These are phyloP conservation scores for Orbicella faveolata DNA, from an alignment of 64 coral and sea anemone species.

Conservation along the genomic window DNA sequence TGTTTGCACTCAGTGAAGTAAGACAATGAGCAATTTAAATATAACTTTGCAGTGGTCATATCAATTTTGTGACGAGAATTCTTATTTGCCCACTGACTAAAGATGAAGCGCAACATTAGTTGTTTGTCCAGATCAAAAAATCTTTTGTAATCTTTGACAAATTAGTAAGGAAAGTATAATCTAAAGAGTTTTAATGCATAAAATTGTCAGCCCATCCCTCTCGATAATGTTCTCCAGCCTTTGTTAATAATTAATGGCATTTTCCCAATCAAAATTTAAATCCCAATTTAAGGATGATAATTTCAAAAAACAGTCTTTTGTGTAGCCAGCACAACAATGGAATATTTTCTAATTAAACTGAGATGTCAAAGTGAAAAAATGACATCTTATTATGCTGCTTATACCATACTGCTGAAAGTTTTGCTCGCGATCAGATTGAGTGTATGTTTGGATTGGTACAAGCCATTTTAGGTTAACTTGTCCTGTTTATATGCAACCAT, in stretches of 20 bases:
- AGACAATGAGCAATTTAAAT: conserved; percentile 26
- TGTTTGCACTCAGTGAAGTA: conserved; percentile 28
- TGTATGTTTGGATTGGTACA: too few species aligned
- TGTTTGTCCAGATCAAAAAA: neutral
- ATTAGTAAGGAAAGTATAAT: neutral
- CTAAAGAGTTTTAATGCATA: neutral
- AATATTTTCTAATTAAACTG: neutral
- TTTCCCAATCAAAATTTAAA: conserved; percentile 6
- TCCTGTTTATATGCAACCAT: too few species aligned
- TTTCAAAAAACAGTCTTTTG: neutral
- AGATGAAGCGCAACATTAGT: neutral
- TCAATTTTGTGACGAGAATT: neutral
- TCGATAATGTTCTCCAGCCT: neutral
- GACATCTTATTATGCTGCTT: neutral
- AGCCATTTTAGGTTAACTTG: too few species aligned
- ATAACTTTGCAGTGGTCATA: conserved; percentile 13
- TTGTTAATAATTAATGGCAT: conserved; percentile 17
- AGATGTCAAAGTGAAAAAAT: neutral
- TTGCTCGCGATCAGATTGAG: too few species aligned
- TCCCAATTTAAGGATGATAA: neutral
- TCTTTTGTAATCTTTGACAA: neutral
- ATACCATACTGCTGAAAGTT: too few species aligned
- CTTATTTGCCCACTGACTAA: neutral
- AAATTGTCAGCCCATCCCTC: neutral
- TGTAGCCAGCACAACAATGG: neutral